Base-by-base conservation (phyloP, 2,888 invertebrate species). In the Cyclophora albipunctata region DNA sequence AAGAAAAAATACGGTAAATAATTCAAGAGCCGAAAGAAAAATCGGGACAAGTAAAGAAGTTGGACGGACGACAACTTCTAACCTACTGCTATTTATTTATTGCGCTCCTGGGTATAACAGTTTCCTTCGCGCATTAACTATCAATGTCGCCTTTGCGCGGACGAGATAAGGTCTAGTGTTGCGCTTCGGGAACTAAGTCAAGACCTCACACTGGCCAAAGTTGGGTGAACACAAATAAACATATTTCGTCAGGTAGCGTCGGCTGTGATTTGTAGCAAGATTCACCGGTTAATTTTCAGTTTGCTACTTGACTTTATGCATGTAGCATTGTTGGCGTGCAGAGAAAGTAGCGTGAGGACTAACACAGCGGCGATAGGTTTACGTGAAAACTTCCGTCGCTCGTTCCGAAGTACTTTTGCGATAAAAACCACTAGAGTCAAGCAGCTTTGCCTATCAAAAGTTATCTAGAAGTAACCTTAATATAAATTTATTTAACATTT, bases 81-180 rank as follows among this genome's bases (percentile, higher is more conserved):
- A 72, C 72, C 74, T 71, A 66, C 74, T 73, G 77, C 77, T 81
- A 80, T 81, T 82, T 84, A 83, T 84, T 82, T 84, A 82, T 81
- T 72, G 71, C 70, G 69, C 82, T 76, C 64, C 67, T 67, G 78
- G 79, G 79, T 73, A 75, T 75, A 64, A 59, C 60, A 63, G 62
- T 66, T 65, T 57, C 62, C 55, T 52, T 49, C 46, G 34, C 42
- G 20, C 51, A 45, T 57, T 46, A 50, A 51, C 51, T 42, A 33
- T 7, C n/a, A 37, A 3, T 33, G 7, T 34, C 37, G 40, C 46
- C 52, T 56, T 58, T 68, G 59, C 55, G 7, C 2, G 47, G 2
- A 45, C 2, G 34, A 2, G 0, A 3, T 59, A 72, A 54, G 59
- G 66, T 56, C 50, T 45, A 60, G 34, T 58, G 48, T 71, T 40